A percentile compares a stretch with the other conserved stretches of the same genome.
These are phyloP conservation scores for Columbina picui DNA, from an alignment of 2,113 vertebrate genomes.

Conservation along the genomic window DNA sequence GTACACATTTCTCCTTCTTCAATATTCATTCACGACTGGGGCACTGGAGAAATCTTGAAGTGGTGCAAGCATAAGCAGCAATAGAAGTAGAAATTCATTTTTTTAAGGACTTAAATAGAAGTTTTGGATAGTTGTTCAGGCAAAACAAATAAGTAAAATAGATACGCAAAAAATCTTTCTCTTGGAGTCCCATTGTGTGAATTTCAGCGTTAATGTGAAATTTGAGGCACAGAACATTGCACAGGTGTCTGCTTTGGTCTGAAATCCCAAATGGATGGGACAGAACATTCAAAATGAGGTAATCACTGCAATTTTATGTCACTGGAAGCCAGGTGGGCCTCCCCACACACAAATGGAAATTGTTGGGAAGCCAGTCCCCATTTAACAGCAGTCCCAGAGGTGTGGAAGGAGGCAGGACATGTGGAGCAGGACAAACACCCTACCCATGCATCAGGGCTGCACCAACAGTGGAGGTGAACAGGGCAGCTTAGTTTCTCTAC, in stretches of 20 bases:
- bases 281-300: neutral
- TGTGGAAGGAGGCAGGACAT: accelerated
- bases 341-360: neutral
- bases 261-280: accelerated
- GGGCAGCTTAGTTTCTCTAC: neutral
- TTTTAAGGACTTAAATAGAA: neutral
- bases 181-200: accelerated
- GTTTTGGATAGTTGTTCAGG: neutral
- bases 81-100: neutral
- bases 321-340: neutral
- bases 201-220: neutral
- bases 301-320: accelerated
- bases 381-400: neutral
- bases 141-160: neutral
- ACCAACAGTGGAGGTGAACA: accelerated
- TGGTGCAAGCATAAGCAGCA: neutral
- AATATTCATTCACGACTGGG: neutral
- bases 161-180: neutral
- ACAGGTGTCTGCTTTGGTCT: neutral
- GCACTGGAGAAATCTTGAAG: neutral
- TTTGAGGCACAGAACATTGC: neutral
- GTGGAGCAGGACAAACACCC: neutral
- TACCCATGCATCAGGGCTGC: neutral
- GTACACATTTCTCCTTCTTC: neutral
- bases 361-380: accelerated